Conservation (phyloP, 92 coral and sea anemone genomes). For the Siderastrea radians region DNA sequence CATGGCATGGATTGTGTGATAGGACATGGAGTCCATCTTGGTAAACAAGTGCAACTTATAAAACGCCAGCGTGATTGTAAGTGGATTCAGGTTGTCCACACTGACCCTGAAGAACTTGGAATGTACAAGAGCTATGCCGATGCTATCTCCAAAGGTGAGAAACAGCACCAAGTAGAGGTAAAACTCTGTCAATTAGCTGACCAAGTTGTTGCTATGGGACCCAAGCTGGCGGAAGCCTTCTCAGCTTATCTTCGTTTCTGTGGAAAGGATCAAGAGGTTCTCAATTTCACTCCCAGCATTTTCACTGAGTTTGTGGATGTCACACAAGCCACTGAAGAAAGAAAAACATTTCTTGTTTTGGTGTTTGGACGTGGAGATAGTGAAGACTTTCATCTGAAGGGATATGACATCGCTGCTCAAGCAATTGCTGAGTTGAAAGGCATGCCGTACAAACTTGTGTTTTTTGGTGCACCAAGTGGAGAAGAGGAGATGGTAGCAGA, state of each 20-base stretch:
- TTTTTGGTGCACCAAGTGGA: no score
- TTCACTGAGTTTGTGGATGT: background rate
- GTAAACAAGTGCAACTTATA: background rate
- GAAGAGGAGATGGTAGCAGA: no score
- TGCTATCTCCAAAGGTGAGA: background rate
- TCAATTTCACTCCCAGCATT: no score
- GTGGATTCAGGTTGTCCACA: background rate
- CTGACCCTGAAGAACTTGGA: no score
- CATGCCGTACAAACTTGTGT: background rate
- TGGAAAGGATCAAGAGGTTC: no score
- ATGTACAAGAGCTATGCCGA: no score
- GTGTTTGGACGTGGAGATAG: background rate
- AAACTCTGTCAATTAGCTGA: no score
- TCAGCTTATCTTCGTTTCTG: no score
- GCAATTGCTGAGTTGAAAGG: background rate
- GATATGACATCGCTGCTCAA: background rate
- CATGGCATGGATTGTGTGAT: conserved; percentile 2
- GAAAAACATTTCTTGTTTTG: background rate
- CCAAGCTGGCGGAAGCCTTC: no score
- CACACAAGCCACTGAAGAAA: conserved; percentile 2
- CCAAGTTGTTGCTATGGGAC: no score
- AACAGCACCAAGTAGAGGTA: conserved; percentile 15
- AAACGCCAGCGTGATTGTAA: background rate
- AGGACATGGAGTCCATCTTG: no score
- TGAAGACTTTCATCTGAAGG: conserved; percentile 26